Evolutionary conservation across 2,113 vertebrate genomes (phyloP).

Genomic region (Cairina moschata): DNA sequence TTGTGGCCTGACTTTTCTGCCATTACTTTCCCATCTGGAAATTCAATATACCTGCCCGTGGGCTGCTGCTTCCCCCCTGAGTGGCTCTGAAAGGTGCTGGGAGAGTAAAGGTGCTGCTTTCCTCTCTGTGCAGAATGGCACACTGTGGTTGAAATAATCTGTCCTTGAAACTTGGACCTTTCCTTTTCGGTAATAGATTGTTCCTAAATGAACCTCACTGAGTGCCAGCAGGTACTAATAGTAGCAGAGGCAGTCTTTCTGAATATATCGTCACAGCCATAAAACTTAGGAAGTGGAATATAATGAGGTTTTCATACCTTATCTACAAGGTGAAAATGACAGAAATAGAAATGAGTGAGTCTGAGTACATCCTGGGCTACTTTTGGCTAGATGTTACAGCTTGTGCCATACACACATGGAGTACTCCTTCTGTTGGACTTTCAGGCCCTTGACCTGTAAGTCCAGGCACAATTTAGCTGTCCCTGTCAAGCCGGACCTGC

Average conservation of each 20-base stretch:
- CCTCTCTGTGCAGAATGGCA: not conserved
- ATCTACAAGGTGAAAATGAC: slow-evolving; percentile 25
- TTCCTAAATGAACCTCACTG: slow-evolving; percentile 40
- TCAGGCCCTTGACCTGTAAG: not conserved
- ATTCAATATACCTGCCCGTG: slow-evolving; percentile 33
- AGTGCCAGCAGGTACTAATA: slow-evolving; percentile 34
- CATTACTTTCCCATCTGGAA: slow-evolving; percentile 65
- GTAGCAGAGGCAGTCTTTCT: slow-evolving; percentile 23
- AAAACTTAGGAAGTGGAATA: slow-evolving; percentile 7
- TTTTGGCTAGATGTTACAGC: not conserved
- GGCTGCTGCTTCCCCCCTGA: slow-evolving; percentile 26
- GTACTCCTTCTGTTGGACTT: not conserved
- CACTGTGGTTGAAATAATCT: slow-evolving; percentile 48
- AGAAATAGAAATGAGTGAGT: not conserved
- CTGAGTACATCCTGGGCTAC: not conserved
- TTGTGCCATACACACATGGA: not conserved
- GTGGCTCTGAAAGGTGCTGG: slow-evolving; percentile 39
- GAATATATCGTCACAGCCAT: not conserved
- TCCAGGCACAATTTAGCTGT: not conserved
- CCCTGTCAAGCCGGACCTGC: not conserved
- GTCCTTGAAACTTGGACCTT: slow-evolving; percentile 28
- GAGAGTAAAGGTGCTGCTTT: not conserved
- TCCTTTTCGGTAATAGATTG: slow-evolving; percentile 45
- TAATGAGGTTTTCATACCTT: slow-evolving; percentile 27
- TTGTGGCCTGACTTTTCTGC: slow-evolving; percentile 24